Conservation (phyloP, 2,888 invertebrate species). For the Hyposoter didymator region DNA sequence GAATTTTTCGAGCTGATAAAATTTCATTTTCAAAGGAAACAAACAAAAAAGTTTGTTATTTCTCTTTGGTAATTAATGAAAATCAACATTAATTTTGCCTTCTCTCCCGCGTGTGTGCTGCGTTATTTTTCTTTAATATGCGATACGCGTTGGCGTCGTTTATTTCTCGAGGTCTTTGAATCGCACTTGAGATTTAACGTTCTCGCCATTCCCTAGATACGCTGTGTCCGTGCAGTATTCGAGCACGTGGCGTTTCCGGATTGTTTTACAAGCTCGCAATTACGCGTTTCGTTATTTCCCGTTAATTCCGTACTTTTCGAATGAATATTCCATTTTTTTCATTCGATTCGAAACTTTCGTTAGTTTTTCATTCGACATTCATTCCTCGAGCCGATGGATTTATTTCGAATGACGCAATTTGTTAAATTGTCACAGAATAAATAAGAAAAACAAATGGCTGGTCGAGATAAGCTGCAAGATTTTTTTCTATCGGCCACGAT, state of each 20-base stretch:
- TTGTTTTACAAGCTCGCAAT: slow-evolving; percentile 23
- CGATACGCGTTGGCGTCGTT: slow-evolving; percentile 24
- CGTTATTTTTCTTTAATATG: not conserved
- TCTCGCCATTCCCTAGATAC: slow-evolving; percentile 32
- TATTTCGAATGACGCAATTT: not conserved
- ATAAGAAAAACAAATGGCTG: not conserved
- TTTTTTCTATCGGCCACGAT: slow-evolving; percentile 9
- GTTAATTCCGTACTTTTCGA: not conserved
- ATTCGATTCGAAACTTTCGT: not conserved
- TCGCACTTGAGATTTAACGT: slow-evolving; percentile 47
- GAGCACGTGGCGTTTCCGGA: slow-evolving; percentile 44
- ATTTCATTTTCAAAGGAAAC: not conserved
- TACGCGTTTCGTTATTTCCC: slow-evolving; percentile 22
- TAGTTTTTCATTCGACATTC: not conserved
- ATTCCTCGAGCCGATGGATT: not conserved
- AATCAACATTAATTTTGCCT: not conserved
- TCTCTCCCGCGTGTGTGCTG: not conserved
- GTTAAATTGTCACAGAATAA: not conserved
- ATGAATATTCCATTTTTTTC: not conserved
- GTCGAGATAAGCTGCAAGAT: not conserved
- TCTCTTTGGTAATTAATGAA: not conserved
- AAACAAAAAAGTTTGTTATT: too few species aligned
- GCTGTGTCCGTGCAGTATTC: not conserved
- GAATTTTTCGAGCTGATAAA: not conserved
- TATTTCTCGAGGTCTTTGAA: slow-evolving; percentile 48